Percentiles rank a stretch among this genome's conserved stretches.
phyloP scores from a whole-genome alignment of 2,888 invertebrate genomes.

The Thysanoteuthis rhombus region DNA sequence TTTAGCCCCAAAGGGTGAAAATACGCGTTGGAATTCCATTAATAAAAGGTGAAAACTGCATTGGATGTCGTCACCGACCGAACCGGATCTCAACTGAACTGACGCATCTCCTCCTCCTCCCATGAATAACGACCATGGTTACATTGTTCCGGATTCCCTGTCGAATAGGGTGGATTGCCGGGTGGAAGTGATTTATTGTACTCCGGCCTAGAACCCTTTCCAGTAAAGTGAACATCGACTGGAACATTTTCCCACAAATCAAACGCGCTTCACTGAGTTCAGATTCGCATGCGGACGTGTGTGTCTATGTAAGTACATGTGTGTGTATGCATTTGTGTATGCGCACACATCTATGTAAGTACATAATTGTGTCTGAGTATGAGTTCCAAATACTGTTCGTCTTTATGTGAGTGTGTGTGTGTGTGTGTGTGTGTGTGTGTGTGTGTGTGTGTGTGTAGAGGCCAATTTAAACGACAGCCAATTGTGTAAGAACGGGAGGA shows the following conservation, averaged over 20 bases:
- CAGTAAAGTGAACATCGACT: not conserved
- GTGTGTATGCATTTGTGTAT: too few relatives aligned
- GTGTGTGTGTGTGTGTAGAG: too few relatives aligned
- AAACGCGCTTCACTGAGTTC: not conserved
- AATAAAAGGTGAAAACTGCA: not conserved
- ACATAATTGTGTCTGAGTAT: too few relatives aligned
- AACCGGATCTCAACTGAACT: not conserved
- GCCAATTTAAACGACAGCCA: too few relatives aligned
- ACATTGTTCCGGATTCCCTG: not conserved
- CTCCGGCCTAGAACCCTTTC: not conserved
- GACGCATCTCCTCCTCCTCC: not conserved
- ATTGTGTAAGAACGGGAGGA: too few relatives aligned
- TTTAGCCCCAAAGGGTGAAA: too few relatives aligned
- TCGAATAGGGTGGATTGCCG: not conserved
- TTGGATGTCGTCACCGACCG: not conserved
- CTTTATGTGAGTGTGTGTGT: too few relatives aligned
- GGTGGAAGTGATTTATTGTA: not conserved
- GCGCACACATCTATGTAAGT: too few relatives aligned
- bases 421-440: too few relatives aligned
- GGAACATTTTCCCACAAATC: not conserved
- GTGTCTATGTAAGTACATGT: too few relatives aligned
- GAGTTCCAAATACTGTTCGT: too few relatives aligned
- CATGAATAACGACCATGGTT: not conserved
- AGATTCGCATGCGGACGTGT: not conserved
- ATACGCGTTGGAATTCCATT: not conserved